phyloP scores from a whole-genome alignment of 2,113 vertebrate genomes.

The Heliornis fulica region DNA sequence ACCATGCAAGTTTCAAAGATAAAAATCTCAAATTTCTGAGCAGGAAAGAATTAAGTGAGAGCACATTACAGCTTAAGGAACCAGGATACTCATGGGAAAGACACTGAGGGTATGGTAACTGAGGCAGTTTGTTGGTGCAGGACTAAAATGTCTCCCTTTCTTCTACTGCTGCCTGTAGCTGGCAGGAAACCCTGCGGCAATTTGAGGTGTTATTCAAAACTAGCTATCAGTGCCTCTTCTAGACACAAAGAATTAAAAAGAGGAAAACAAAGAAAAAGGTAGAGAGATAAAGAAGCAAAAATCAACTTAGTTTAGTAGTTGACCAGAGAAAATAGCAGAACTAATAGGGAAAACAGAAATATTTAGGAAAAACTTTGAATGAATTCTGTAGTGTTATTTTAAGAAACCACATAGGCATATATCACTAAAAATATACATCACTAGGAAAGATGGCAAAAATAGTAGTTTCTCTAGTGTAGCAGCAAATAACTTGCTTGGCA shows the following conservation, averaged over 20 bases:
- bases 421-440: background rate
- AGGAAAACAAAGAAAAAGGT: background rate
- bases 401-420: background rate
- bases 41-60: background rate
- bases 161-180: background rate
- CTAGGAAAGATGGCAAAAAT: background rate
- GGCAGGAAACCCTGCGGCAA: background rate
- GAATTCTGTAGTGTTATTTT: background rate
- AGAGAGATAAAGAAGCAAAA: background rate
- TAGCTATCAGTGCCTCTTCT: background rate
- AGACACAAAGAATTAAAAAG: background rate
- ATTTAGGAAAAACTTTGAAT: background rate
- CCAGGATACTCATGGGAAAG: background rate
- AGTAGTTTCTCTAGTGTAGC: background rate
- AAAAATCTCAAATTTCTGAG: background rate
- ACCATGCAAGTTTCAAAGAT: background rate
- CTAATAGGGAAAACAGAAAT: background rate
- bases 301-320: background rate
- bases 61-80: background rate
- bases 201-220: background rate
- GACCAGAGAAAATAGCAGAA: background rate
- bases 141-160: background rate
- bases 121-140: background rate
- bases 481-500: background rate
- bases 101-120: background rate